Base-by-base conservation (phyloP, 1,140 invertebrate species). In the Drosophila sechellia region DNA sequence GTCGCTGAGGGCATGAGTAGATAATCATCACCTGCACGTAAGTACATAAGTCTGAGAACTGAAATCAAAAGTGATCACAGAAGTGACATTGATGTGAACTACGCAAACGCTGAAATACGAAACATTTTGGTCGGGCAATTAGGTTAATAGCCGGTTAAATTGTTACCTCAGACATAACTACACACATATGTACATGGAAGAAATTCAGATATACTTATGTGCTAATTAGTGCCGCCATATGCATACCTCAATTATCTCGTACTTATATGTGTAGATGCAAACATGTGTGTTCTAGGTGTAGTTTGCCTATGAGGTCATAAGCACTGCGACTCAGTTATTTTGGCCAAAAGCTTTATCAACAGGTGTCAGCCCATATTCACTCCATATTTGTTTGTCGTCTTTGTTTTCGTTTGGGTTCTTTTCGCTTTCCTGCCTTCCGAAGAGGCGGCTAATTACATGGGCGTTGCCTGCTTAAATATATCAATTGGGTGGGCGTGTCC, bases 91-190 rank as follows among this genome's bases (percentile, higher is more conserved):
- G 79, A 79, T 20, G 31, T 31, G 31, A 31, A 27, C 27, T 27
- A 6, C 27, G 50, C 25, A 3, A 37, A 37, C 12, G 35, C 35
- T 37, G 35, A 12, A 68, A 70, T 46, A 57, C 46, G 70, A 81
- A 80, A 71, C 61, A 59, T 60, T 57, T 77, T 73, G 55, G 59
- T 65, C 31, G 55, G 55, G 78, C 79, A 84, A 83, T 83, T 83
- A 83, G 79, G 46, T 84, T 84, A 83, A 83, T 83, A 74, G 54
- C 40, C 45, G 40, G 25, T 48, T 46, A 76, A 84, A 58, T 83
- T 66, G 64, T 52, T 43, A 42, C 15, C 58, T 83, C 46, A 49
- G 58, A 61, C 69, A 50, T 48, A 39, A 39, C 3, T 39, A 39
- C 37, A 13, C 3, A 39, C 17, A 43, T 42, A 42, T n/a, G 15